Evolutionary conservation across 1,140 invertebrate genomes (phyloP).

Genomic region (Caenorhabditis brenneri): DNA sequence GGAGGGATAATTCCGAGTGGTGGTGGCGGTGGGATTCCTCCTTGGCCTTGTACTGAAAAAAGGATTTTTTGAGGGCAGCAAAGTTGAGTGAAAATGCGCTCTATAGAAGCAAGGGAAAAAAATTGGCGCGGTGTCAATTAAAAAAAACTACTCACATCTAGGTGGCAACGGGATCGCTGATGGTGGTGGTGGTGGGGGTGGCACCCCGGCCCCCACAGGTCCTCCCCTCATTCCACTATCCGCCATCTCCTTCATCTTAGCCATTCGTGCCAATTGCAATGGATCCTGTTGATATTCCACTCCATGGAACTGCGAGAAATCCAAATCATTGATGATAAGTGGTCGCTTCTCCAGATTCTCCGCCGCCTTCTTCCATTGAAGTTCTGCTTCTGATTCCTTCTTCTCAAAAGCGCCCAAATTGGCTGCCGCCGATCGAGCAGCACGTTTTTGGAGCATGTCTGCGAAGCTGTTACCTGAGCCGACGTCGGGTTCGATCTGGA

Average conservation of each 20-base stretch:
- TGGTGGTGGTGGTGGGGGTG: constrained; percentile 71
- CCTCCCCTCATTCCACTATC: constrained; percentile 60
- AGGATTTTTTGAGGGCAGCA: too few relatives aligned
- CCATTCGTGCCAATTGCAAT: constrained; percentile 62
- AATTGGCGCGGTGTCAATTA: too few relatives aligned
- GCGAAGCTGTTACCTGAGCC: constrained; percentile 70
- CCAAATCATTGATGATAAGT: constrained; percentile 88
- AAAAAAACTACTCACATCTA: constrained; percentile 43
- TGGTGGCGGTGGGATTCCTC: constrained; percentile 71
- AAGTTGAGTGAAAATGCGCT: too few relatives aligned
- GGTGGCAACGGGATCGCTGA: constrained; percentile 61
- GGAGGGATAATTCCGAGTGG: constrained; percentile 71
- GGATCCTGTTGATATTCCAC: constrained; percentile 72
- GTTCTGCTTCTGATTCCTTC: constrained; percentile 82
- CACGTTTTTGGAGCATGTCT: constrained; percentile 70
- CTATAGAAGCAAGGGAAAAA: too few relatives aligned
- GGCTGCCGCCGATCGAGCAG: constrained; percentile 61
- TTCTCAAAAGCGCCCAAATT: constrained; percentile 72
- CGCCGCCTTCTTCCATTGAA: constrained; percentile 86
- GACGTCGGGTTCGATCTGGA: constrained; percentile 58
- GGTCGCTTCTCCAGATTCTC: constrained; percentile 80
- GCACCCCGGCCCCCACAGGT: constrained; percentile 59
- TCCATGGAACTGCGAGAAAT: constrained; percentile 89
- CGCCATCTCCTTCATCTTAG: constrained; percentile 57
- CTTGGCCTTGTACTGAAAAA: constrained; percentile 43